Conservation (phyloP, 2,113 vertebrate genomes). For the Tachuris rubrigastra region DNA sequence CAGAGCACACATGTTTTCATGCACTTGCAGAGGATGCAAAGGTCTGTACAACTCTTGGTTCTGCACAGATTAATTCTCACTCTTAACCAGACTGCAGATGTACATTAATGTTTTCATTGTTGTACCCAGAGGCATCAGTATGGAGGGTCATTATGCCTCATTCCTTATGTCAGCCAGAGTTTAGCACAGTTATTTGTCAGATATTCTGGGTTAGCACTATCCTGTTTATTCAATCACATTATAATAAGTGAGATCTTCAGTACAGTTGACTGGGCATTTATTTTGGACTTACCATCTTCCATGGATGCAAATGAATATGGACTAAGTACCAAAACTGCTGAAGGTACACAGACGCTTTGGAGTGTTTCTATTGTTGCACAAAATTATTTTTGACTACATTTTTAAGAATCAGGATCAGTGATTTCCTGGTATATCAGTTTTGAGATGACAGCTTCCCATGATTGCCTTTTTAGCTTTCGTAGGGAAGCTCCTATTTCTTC, state of each 20-base stretch:
- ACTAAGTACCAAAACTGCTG: background rate
- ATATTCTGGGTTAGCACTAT: background rate
- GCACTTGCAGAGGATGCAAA: rapidly evolving
- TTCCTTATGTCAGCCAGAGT: background rate
- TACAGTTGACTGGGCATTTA: background rate
- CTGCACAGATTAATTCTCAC: background rate
- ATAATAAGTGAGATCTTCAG: background rate
- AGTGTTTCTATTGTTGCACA: background rate
- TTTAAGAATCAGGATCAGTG: background rate
- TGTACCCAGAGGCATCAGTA: background rate
- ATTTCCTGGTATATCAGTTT: background rate
- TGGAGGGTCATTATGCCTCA: background rate
- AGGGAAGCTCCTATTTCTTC: background rate
- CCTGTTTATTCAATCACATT: background rate
- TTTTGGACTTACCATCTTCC: background rate
- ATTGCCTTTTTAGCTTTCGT: background rate
- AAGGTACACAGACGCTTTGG: background rate
- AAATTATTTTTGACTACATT: background rate
- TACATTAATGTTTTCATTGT: rapidly evolving
- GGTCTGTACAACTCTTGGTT: background rate
- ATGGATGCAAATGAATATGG: background rate
- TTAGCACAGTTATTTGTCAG: background rate
- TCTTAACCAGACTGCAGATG: background rate
- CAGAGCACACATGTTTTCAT: background rate
- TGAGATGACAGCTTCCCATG: background rate